Evolutionary conservation across 2,113 vertebrate genomes (phyloP), one percentile per base, ranked within the genome.

Genomic region (Excalfactoria chinensis): DNA sequence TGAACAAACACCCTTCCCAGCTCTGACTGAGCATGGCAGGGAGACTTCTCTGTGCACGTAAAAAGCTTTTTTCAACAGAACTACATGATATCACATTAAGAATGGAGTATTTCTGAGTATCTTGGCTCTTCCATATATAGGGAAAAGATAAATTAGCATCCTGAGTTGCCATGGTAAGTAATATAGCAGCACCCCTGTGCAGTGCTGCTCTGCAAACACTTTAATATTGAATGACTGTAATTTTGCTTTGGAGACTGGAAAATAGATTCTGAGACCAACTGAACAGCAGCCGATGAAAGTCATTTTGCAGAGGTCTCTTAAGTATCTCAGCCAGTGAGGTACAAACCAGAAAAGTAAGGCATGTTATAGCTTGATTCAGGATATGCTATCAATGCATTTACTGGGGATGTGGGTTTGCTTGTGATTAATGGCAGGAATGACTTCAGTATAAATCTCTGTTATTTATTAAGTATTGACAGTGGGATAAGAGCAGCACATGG

Each of bases 401-500:
- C 11, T 70, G 78, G 92, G 69, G 56, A 67, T 76, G 89, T 87
- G 91, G 89, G 41, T 91, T 91, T 74, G 63, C 55, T 60, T 0
- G 23, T 70, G 78, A 85, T 72, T 73, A 76, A 79, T 13, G 77
- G 46, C 64, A 85, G 59, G 59, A 80, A 80, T 40, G 86, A 20
- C 78, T 70, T 67, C 59, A 67, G 32, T 23, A 26, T 40, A 13
- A 43, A 44, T 91, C 84, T 63, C 78, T 26, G 3, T 87, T 94
- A 91, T 94, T 96, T 96, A 93, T 88, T 55, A 77, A 78, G 80
- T 78, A 91, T 64, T 85, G 94, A 87, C 82, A 92, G 82, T 46
- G 80, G 46, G 83, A 74, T 94, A 11, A 56, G 86, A 93, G 80
- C 69, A 73, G 85, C 86, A 59, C 59, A 44, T 49, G 66, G 67